Conservation (phyloP, 2,888 invertebrate genomes). For the Spicauda simplicius region DNA sequence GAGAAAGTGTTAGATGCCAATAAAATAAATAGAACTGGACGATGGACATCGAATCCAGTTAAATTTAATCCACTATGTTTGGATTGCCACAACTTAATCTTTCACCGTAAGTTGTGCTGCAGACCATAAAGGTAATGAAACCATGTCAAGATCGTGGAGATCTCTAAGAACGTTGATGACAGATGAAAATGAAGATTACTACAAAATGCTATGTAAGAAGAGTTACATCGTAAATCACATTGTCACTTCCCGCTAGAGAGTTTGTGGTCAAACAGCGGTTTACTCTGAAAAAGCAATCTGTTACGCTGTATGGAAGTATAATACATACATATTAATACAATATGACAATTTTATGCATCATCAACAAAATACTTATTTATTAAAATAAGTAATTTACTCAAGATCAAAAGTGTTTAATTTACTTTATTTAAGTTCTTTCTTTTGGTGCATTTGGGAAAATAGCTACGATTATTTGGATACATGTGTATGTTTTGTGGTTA, state of each 20-base stretch:
- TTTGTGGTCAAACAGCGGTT: constrained; percentile 2
- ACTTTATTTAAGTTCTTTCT: too few relatives aligned
- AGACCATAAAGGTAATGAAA: constrained; percentile 26
- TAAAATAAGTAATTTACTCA: too few relatives aligned
- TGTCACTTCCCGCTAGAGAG: constrained; percentile 11
- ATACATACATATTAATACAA: background rate
- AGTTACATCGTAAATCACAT: constrained; percentile 1
- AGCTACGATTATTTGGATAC: too few relatives aligned
- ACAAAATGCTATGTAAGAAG: constrained; percentile 5
- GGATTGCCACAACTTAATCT: constrained; percentile 20
- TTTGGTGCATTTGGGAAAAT: too few relatives aligned
- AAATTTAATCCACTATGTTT: constrained; percentile 15
- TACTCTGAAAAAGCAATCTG: constrained; percentile 2
- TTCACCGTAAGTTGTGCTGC: constrained; percentile 12
- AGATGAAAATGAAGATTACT: constrained; percentile 16
- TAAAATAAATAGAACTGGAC: constrained; percentile 18
- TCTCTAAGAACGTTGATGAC: constrained; percentile 21
- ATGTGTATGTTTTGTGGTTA: too few relatives aligned
- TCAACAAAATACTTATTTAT: background rate
- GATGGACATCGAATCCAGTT: constrained; percentile 10
- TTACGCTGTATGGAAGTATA: constrained; percentile 1
- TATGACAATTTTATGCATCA: background rate
- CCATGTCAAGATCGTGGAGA: constrained; percentile 34
- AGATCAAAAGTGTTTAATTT: too few relatives aligned
- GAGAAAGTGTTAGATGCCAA: constrained; percentile 9